Percentiles rank a stretch among this genome's conserved stretches.
Evolutionary conservation across 2,113 vertebrate genomes (phyloP).

Genomic region (Bothrops jararaca): DNA sequence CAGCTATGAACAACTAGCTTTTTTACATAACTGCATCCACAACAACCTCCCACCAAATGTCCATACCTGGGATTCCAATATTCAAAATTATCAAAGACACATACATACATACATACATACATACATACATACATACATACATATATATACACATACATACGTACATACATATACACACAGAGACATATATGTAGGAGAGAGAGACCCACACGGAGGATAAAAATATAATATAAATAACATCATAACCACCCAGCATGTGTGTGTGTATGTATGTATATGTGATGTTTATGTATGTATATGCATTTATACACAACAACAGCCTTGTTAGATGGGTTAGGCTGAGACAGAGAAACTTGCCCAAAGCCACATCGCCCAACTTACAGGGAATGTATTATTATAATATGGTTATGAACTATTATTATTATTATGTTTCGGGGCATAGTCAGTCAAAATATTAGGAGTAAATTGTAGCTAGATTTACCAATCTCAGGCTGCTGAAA

Average conservation of each 20-base stretch:
- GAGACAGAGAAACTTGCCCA: not conserved
- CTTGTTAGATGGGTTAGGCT: not conserved
- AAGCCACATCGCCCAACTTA: not conserved
- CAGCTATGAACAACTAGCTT: too few species aligned
- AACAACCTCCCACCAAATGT: too few species aligned
- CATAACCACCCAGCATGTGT: too few species aligned
- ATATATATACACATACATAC: too few species aligned
- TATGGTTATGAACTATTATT: not conserved
- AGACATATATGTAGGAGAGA: accelerated
- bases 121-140: accelerated
- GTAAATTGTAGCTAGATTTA: not conserved
- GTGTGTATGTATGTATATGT: too few species aligned
- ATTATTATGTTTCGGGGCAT: not conserved
- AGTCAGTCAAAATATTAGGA: not conserved
- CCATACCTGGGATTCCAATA: too few species aligned
- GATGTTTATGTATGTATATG: too few species aligned
- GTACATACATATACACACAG: accelerated
- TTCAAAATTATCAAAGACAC: too few species aligned
- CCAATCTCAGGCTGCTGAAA: not conserved
- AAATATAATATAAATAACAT: too few species aligned
- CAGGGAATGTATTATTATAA: not conserved
- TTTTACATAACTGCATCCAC: too few species aligned
- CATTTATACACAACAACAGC: not conserved
- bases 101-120: accelerated
- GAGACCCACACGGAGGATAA: too few species aligned